Evolutionary conservation across 2,888 invertebrate genomes (phyloP).

Genomic region (Eucriotettix oculatus): DNA sequence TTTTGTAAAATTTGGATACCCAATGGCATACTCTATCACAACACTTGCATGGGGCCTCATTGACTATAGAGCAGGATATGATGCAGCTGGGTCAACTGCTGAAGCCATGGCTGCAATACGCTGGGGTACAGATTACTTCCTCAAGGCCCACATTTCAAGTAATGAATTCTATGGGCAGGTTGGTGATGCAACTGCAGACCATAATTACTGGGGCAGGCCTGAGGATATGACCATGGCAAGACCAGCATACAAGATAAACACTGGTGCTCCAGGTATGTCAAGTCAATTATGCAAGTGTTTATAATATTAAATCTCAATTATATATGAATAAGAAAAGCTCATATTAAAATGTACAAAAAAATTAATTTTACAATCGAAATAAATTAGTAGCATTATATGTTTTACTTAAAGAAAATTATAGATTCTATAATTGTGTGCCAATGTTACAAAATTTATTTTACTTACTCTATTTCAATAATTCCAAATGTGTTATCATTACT

Average conservation of each 20-base stretch:
- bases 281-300: no score
- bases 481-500: no score
- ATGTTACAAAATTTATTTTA: no score
- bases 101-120: constrained; percentile 18
- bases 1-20: constrained; percentile 18
- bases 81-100: constrained; percentile 9
- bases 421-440: no score
- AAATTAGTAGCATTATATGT: no score
- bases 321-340: no score
- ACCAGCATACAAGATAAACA: constrained; percentile 17
- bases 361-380: no score
- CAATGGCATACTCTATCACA: constrained; percentile 15
- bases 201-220: constrained; percentile 23
- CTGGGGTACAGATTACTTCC: constrained; percentile 23
- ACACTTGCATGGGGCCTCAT: constrained; percentile 16
- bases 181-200: constrained; percentile 20
- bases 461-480: no score
- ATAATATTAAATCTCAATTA: no score
- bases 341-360: no score
- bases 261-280: neutral
- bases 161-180: constrained; percentile 23
- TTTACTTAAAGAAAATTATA: no score
- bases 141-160: constrained; percentile 20
- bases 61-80: constrained; percentile 5
- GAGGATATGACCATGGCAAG: constrained; percentile 17